These are phyloP conservation scores for Parasteatoda tepidariorum DNA, from an alignment of 1,140 invertebrate species.

Conservation along the genomic window DNA sequence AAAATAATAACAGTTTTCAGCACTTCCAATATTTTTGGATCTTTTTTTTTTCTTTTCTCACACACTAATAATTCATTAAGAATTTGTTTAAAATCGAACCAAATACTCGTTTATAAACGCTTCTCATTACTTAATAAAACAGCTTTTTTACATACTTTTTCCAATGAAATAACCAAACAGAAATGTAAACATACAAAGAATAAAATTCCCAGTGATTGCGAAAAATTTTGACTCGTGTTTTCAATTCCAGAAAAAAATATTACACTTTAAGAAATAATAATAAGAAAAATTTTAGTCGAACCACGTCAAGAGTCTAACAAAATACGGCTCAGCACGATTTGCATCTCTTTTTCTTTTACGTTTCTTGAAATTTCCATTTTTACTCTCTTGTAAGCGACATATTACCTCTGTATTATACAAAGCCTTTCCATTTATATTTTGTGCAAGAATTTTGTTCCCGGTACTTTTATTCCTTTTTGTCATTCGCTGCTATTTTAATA, in stretches of 20 bases:
- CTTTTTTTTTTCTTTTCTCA: no score
- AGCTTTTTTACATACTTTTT: no score
- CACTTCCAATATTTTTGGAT: no score
- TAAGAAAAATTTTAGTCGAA: neutral
- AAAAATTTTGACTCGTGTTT: slow-evolving; percentile 18
- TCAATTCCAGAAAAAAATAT: slow-evolving; percentile 11
- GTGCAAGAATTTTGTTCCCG: slow-evolving; percentile 3
- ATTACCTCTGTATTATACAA: slow-evolving; percentile 7
- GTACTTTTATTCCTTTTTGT: neutral
- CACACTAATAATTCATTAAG: no score
- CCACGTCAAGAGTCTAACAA: slow-evolving; percentile 1
- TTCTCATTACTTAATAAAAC: no score
- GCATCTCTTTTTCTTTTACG: neutral
- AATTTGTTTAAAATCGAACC: no score
- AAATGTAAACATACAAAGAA: slow-evolving; percentile 12
- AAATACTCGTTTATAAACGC: no score
- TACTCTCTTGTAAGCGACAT: slow-evolving; percentile 25
- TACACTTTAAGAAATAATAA: neutral
- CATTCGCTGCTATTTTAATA: slow-evolving; percentile 49
- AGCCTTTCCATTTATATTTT: slow-evolving; percentile 29
- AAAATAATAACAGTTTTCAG: no score
- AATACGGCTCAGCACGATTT: slow-evolving; percentile 3
- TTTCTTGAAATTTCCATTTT: slow-evolving; percentile 31
- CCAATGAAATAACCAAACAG: no score
- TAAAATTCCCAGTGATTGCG: slow-evolving; percentile 14